phyloP scores from a whole-genome alignment of 2,888 invertebrate genomes.

The Galerucella nymphaeae region DNA sequence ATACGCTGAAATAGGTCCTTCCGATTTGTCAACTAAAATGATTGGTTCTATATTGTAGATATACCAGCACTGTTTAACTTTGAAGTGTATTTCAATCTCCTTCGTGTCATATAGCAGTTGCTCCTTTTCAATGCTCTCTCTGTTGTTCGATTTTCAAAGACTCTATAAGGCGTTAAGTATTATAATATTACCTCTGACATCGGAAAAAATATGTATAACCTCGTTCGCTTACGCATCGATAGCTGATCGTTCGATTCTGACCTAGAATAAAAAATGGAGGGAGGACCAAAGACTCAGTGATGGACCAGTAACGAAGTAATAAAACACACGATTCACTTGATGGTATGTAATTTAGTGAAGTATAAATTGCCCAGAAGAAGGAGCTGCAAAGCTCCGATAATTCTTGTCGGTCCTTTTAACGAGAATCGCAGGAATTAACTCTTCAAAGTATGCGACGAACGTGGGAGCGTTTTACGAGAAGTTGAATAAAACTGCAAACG shows the following conservation, averaged over 20 bases:
- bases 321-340: constrained; percentile 10
- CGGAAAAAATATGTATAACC: neutral
- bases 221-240: neutral
- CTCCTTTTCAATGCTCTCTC: no score
- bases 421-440: constrained; percentile 1
- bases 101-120: no score
- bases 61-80: no score
- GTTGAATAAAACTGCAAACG: neutral
- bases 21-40: no score
- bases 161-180: no score
- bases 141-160: no score
- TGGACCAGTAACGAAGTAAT: constrained; percentile 1
- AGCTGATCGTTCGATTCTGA: neutral
- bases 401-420: neutral
- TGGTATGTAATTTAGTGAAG: neutral
- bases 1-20: no score
- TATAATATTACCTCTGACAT: no score
- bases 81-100: no score
- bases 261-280: neutral
- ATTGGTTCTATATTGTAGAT: no score
- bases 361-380: constrained; percentile 6
- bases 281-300: neutral
- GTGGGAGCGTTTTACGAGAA: neutral
- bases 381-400: constrained; percentile 1
- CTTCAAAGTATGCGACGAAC: neutral